Evolutionary conservation across 1,140 invertebrate species (phyloP).

Genomic region (Lethrus apterus): DNA sequence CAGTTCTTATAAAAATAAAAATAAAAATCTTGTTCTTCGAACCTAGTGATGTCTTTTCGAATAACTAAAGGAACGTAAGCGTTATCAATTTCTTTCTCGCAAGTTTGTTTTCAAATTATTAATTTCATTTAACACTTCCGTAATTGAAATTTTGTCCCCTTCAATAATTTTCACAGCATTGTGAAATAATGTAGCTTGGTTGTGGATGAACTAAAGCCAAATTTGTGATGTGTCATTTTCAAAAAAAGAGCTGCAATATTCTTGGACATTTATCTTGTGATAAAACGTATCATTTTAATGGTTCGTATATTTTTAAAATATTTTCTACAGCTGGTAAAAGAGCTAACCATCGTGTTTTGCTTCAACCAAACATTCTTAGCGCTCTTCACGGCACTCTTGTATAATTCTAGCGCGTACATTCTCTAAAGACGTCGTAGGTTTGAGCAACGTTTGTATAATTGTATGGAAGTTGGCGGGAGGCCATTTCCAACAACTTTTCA

Average conservation of each 20-base stretch:
- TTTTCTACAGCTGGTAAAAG: slow-evolving; percentile 26
- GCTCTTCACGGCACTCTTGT: too few relatives aligned
- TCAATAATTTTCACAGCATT: slow-evolving; percentile 15
- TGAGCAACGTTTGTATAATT: too few relatives aligned
- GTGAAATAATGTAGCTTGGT: slow-evolving; percentile 13
- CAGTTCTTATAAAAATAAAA: slow-evolving; percentile 1
- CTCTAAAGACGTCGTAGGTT: too few relatives aligned
- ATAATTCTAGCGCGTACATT: too few relatives aligned
- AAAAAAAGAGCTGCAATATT: slow-evolving; percentile 25
- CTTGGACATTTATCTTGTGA: slow-evolving; percentile 29
- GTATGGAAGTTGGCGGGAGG: too few relatives aligned
- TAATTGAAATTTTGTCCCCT: slow-evolving; percentile 14
- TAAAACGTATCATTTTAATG: slow-evolving; percentile 32
- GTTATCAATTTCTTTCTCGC: slow-evolving; percentile 7
- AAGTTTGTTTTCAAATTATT: slow-evolving; percentile 17
- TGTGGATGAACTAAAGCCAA: slow-evolving; percentile 17
- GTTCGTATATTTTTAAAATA: slow-evolving; percentile 28
- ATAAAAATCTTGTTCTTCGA: slow-evolving; percentile 15
- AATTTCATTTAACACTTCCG: slow-evolving; percentile 14
- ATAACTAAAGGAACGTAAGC: slow-evolving; percentile 7
- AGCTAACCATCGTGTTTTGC: slow-evolving; percentile 24
- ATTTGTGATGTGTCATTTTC: slow-evolving; percentile 23
- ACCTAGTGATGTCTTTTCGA: slow-evolving; percentile 9
- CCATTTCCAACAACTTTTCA: too few relatives aligned
- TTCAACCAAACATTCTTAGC: slow-evolving; percentile 17